Evolutionary conservation across 2,888 invertebrate genomes (phyloP).

Genomic region (Crematogaster levior): DNA sequence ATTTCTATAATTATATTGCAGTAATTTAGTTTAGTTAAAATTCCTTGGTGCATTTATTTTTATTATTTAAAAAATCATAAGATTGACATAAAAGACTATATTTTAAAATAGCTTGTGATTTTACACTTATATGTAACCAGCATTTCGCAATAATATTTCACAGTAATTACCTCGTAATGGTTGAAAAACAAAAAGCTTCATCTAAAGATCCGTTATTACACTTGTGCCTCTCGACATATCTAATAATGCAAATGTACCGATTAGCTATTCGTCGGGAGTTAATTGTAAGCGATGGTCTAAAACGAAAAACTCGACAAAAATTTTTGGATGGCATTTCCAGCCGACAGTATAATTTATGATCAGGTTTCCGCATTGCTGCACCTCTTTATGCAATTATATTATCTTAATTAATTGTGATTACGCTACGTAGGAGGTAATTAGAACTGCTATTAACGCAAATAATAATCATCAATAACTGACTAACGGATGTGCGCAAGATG

Average conservation of each 20-base stretch:
- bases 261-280: constrained; percentile 18
- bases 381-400: no score
- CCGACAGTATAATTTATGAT: constrained; percentile 9
- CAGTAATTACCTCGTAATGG: neutral
- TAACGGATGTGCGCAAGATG: constrained; percentile 26
- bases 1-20: neutral
- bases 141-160: neutral
- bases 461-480: constrained; percentile 26
- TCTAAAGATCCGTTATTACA: neutral
- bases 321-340: constrained; percentile 6
- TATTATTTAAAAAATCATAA: neutral
- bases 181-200: neutral
- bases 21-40: neutral
- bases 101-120: no score
- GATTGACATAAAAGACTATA: neutral
- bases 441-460: constrained; percentile 27
- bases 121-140: no score
- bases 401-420: constrained; percentile 43
- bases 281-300: constrained; percentile 27
- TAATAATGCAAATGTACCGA: constrained; percentile 36
- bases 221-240: neutral
- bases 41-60: neutral
- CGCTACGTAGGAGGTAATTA: constrained; percentile 24
- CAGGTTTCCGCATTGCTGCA: constrained; percentile 22
- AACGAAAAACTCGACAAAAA: constrained; percentile 24